Conservation (phyloP, 2,797 vertebrate genomes). For the Oreochromis mossambicus region DNA sequence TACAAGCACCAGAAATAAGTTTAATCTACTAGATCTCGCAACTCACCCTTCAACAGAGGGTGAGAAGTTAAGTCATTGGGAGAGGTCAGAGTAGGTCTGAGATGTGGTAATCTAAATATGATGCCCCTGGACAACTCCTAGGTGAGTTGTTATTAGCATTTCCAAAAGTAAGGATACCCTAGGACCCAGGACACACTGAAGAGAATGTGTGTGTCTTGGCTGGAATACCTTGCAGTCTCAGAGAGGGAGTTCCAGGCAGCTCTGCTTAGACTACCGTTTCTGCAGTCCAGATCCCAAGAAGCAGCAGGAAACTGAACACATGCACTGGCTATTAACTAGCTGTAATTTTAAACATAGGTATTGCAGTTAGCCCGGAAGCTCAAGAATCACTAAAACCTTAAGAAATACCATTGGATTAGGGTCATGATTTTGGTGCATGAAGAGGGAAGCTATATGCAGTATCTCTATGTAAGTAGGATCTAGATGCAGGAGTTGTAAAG, state of each 20-base stretch:
- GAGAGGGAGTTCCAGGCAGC: too few species aligned
- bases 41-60: background rate
- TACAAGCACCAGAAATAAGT: background rate
- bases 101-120: too few species aligned
- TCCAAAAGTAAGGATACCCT: background rate
- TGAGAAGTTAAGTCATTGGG: background rate
- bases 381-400: background rate
- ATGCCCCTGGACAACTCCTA: background rate
- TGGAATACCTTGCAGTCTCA: too few species aligned
- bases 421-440: background rate
- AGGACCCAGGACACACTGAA: too few species aligned
- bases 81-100: background rate
- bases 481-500: background rate
- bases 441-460: background rate
- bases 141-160: background rate
- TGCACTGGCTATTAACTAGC: background rate
- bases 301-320: background rate
- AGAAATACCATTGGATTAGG: background rate
- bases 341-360: background rate
- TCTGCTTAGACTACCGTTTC: too few species aligned
- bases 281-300: too few species aligned
- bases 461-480: background rate
- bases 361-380: background rate
- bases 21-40: background rate
- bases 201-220: too few species aligned